Base-by-base conservation (phyloP, 1,140 invertebrate species). In the Conus betulinus region DNA sequence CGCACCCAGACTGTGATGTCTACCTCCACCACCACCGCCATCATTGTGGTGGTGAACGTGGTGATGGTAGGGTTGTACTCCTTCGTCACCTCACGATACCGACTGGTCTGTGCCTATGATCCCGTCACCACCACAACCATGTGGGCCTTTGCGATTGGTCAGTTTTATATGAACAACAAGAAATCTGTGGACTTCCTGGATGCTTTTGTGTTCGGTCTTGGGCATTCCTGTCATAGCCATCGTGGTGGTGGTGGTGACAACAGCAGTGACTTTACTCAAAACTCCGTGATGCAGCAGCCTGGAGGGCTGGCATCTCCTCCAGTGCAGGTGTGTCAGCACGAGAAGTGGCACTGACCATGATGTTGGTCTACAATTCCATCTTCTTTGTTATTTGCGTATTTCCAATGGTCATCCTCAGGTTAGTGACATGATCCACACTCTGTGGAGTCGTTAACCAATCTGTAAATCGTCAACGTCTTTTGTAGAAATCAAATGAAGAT, bases 341-440 rank as follows among this genome's bases (percentile, higher is more conserved):
- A 55, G 79, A 82, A 27, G 25, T 82, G 17, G 79, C 53, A 8
- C 79, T 82, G 79, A 82, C 79, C 53, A 82, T 17, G 53, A 82
- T 82, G 79, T 27, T 82, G 25, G 53, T 82, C 79, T 82, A 20
- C 53, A 52, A 52, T 5, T 82, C 39, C 79, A 51, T 82, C 79
- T 74, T 74, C 71, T 74, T 74, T 25, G 39, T 39, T 3, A 39
- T 39, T 39, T 39, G 39, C 39, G 39, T 39, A 39, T 39, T 39
- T 39, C 39, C 39, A 1, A 39, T n/a, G 23, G 25, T n/a, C 81
- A 17, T 83, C 4, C 53, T 57, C 23, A 20, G 15, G 17, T 57
- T 7, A 23, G 25, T 51, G 71, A 87, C 39, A 57, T 10, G 39
- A 39, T 39, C 39, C 39, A 39, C 39, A 39, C 3, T 39, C 39